A percentile compares a stretch with the other conserved stretches of the same genome.
phyloP scores from a whole-genome alignment of 2,797 vertebrate species.

The Coregonus sp. region DNA sequence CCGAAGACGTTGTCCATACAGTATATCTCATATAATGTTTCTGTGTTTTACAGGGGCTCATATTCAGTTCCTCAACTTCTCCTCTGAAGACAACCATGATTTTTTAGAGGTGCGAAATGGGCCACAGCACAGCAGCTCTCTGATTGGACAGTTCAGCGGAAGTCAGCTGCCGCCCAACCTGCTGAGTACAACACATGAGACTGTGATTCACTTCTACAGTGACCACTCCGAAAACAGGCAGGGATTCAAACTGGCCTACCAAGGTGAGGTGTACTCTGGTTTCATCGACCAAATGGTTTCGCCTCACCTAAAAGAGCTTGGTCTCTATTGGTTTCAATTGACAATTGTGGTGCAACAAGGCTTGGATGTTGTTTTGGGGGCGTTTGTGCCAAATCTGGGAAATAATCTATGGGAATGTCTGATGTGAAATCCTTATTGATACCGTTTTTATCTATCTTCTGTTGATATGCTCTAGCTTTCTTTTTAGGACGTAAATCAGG shows the following conservation, averaged over 20 bases:
- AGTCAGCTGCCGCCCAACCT: slow-evolving; percentile 83
- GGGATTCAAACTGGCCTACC: slow-evolving; percentile 83
- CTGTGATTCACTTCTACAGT: slow-evolving; percentile 94
- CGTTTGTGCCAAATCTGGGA: too few species aligned
- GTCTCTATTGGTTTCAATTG: too few species aligned
- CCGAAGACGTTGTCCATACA: not conserved
- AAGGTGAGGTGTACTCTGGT: not conserved
- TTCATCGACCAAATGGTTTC: too few species aligned
- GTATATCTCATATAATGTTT: not conserved
- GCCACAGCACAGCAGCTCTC: slow-evolving; percentile 87
- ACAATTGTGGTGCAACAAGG: too few species aligned
- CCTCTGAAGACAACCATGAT: slow-evolving; percentile 97
- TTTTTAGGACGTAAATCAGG: too few species aligned
- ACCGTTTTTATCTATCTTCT: too few species aligned
- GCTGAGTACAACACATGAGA: slow-evolving; percentile 94
- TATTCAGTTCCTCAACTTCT: slow-evolving; percentile 95
- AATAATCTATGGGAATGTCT: too few species aligned
- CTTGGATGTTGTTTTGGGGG: too few species aligned
- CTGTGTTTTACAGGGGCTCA: slow-evolving; percentile 68
- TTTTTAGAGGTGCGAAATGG: slow-evolving; percentile 95
- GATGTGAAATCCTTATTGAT: too few species aligned
- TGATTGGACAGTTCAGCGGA: slow-evolving; percentile 95
- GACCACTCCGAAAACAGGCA: slow-evolving; percentile 96
- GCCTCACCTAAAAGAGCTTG: too few species aligned
- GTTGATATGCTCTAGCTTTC: too few species aligned